Evolutionary conservation across 2,888 invertebrate genomes (phyloP), one percentile per base, ranked within the genome.

Genomic region (Aphodius granarius): DNA sequence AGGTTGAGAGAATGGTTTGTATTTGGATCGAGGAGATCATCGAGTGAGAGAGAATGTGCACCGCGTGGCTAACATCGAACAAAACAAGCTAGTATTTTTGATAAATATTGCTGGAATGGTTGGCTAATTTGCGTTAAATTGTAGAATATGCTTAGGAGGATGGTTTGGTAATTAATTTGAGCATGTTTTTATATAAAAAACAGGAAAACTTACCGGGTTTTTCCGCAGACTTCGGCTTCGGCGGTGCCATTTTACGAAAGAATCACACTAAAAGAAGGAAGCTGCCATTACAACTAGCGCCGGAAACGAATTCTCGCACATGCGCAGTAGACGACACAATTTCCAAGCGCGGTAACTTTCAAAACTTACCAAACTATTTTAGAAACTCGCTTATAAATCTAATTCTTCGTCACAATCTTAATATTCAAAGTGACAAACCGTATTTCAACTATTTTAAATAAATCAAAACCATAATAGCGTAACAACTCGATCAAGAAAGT

Each of bases 141-240:
- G 15, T 17, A 19, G 17, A 66, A 16, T 6, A 13, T 66, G 5
- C 13, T n/a, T 66, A 13, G 20, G 66, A 16, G 18, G 17, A 20
- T 68, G 13, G 6, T n/a, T 68, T 68, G 20, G n/a, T 21, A 20
- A 19, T 68, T 20, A 18, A 72, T 17, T 72, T 62, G 18, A 72
- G 20, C 66, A 68, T 19, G 6, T 65, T 65, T 65, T n/a, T 65
- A 65, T 18, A 6, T 65, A 13, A 15, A 18, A 19, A 65, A 65
- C 6, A 65, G 16, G 65, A 74, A 66, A 86, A 88, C 90, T 89
- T 92, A 94, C 94, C 94, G 89, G 95, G 90, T 90, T 95, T 95
- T 86, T 95, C 95, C 84, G 94, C 91, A 87, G 94, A 87, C 85
- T 91, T 91, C 80, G 90, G 93, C 91, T 96, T 96, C 88, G 93